A percentile compares a stretch with the other conserved stretches of the same genome.
Evolutionary conservation across 2,113 vertebrate genomes (phyloP).

Genomic region (Choloepus hoffmanni): DNA sequence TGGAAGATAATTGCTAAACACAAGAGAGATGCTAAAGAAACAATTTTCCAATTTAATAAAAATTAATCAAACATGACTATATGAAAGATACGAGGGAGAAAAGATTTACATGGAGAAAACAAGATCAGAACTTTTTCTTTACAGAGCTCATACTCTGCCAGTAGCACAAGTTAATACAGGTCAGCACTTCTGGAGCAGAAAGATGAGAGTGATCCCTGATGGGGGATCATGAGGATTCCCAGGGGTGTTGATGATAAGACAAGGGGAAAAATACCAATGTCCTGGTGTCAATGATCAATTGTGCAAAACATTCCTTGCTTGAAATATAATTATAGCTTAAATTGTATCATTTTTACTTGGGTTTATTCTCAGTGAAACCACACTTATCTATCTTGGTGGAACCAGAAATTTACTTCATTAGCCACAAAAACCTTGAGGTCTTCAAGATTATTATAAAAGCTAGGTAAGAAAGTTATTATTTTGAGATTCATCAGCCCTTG

Average conservation of each 20-base stretch:
- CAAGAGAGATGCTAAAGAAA: not conserved
- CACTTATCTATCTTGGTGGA: constrained; percentile 81
- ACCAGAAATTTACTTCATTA: constrained; percentile 85
- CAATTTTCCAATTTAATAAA: not conserved
- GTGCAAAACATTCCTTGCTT: not conserved
- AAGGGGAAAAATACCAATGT: not conserved
- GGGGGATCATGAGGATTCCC: not conserved
- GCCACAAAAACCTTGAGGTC: constrained; percentile 82
- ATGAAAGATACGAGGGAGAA: not conserved
- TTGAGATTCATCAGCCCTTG: not conserved
- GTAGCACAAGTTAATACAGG: not conserved
- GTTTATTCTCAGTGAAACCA: constrained; percentile 81
- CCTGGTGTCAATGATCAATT: not conserved
- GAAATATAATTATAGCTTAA: not conserved
- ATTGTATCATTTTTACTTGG: not conserved
- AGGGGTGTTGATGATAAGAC: not conserved
- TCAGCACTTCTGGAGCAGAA: not conserved
- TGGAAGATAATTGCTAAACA: not conserved
- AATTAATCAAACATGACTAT: not conserved
- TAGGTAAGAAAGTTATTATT: constrained; percentile 75
- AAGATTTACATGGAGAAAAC: not conserved
- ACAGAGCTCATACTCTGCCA: not conserved
- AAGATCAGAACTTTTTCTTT: not conserved
- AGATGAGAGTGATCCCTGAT: not conserved
- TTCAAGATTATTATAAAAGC: constrained; percentile 84